Percentiles rank a stretch among this genome's conserved stretches.
Evolutionary conservation across 1,140 invertebrate genomes (phyloP).

Genomic region (Drosophila repleta): DNA sequence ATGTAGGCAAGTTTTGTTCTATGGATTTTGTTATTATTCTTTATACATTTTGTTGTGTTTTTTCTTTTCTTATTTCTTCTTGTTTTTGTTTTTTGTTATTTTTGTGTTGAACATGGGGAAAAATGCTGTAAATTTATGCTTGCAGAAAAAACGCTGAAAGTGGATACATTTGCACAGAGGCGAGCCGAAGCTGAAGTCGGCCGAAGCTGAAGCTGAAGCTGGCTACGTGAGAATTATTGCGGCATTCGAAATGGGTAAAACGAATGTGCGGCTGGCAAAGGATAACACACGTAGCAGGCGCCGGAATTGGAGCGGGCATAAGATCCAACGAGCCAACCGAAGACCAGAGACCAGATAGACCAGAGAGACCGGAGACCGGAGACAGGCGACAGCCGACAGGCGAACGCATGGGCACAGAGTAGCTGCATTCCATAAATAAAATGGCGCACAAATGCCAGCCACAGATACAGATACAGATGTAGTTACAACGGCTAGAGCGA

Average conservation of each 20-base stretch:
- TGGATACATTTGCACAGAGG: constrained; percentile 64
- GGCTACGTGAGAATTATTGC: constrained; percentile 75
- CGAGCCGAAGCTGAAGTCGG: constrained; percentile 10
- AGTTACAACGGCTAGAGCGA: constrained; percentile 22
- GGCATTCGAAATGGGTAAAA: constrained; percentile 66
- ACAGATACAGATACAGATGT: constrained; percentile 18
- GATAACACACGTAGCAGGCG: constrained; percentile 68
- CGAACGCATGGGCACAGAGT: constrained; percentile 49
- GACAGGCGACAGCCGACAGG: constrained; percentile 5
- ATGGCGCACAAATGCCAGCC: constrained; percentile 75
- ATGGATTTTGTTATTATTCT: constrained; percentile 48
- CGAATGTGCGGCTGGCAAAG: constrained; percentile 60
- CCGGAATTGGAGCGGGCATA: constrained; percentile 14
- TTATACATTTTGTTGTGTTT: constrained; percentile 24
- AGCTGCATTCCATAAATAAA: constrained; percentile 81
- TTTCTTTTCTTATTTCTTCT: constrained; percentile 16
- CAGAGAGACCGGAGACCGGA: background rate
- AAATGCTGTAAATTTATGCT: constrained; percentile 77
- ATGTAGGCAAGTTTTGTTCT: constrained; percentile 42
- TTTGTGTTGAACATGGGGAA: constrained; percentile 54
- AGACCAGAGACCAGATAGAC: constrained; percentile 24
- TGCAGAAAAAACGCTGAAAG: constrained; percentile 68
- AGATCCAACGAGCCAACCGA: constrained; percentile 11
- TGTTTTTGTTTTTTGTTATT: constrained; percentile 16
- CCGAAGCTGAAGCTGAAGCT: constrained; percentile 21